Percentiles rank a stretch among this genome's conserved stretches.
These are phyloP conservation scores for Apoderus coryli DNA, from an alignment of 2,888 invertebrate species.

Conservation along the genomic window DNA sequence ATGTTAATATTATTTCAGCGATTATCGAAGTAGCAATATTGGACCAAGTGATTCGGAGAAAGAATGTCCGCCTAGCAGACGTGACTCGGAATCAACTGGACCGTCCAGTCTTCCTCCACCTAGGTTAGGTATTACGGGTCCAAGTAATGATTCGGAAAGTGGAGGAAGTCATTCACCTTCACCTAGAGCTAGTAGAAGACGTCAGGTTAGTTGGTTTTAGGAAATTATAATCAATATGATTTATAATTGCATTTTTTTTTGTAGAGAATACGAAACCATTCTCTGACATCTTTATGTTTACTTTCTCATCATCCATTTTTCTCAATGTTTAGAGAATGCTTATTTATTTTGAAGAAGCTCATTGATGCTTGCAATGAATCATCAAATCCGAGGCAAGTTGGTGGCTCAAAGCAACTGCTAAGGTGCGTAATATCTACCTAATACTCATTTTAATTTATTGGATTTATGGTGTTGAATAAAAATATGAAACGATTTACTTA, in stretches of 20 bases:
- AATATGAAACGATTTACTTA: too few species aligned
- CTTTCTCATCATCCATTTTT: constrained; percentile 99
- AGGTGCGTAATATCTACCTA: constrained; percentile 42
- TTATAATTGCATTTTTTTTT: constrained; percentile 25
- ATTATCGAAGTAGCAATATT: constrained; percentile 82
- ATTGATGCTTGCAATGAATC: constrained; percentile 97
- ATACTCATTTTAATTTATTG: not conserved
- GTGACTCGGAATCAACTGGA: constrained; percentile 43
- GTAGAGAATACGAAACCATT: constrained; percentile 76
- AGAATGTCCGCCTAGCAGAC: constrained; percentile 63
- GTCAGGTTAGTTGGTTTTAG: constrained; percentile 42
- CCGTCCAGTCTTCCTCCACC: constrained; percentile 34
- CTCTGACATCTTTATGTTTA: constrained; percentile 91
- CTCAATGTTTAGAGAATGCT: constrained; percentile 94
- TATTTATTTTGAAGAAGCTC: constrained; percentile 86
- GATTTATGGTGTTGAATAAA: too few species aligned
- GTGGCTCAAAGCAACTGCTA: constrained; percentile 72
- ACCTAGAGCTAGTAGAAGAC: constrained; percentile 63
- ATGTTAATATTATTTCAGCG: constrained; percentile 46
- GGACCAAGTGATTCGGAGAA: constrained; percentile 83
- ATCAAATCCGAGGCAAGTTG: constrained; percentile 74
- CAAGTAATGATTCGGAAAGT: constrained; percentile 69
- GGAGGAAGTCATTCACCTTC: constrained; percentile 80
- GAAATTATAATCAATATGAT: not conserved
- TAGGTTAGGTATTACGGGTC: constrained; percentile 47